Percentiles rank a stretch among this genome's conserved stretches.
Conservation (phyloP, 2,888 invertebrate species). For the Aradus depressus region DNA sequence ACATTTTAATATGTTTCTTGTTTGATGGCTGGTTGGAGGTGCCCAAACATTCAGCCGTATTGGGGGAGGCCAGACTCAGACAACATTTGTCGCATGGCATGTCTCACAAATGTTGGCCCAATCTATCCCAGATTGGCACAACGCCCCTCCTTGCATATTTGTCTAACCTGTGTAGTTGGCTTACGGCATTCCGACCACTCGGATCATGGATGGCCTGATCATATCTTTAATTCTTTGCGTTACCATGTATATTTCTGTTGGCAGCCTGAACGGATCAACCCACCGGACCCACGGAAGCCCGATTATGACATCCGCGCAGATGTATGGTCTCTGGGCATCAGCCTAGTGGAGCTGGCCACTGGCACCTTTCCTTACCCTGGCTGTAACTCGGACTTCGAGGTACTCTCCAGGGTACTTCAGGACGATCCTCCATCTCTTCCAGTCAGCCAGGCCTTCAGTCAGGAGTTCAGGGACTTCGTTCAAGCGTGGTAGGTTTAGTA, state of each 20-base stretch:
- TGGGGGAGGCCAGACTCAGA: too few relatives aligned
- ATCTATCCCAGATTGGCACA: too few relatives aligned
- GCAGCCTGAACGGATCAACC: conserved; percentile 94
- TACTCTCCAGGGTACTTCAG: conserved; percentile 80
- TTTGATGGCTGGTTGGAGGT: too few relatives aligned
- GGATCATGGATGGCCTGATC: too few relatives aligned
- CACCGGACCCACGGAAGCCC: conserved; percentile 80
- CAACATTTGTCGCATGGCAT: too few relatives aligned
- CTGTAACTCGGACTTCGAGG: conserved; percentile 96
- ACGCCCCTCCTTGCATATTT: too few relatives aligned
- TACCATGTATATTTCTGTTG: conserved; percentile 31
- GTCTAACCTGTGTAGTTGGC: too few relatives aligned
- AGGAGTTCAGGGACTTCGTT: conserved; percentile 83
- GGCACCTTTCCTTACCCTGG: conserved; percentile 90
- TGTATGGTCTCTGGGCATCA: conserved; percentile 97
- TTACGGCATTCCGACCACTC: too few relatives aligned
- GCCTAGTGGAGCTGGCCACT: conserved; percentile 93
- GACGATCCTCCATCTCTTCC: conserved; percentile 83
- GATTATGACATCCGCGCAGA: conserved; percentile 98
- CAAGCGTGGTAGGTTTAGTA: conserved; percentile 61
- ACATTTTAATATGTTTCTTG: too few relatives aligned
- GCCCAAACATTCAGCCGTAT: too few relatives aligned
- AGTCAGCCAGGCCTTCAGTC: conserved; percentile 61
- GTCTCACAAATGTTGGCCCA: too few relatives aligned
- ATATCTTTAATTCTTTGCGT: not conserved